A percentile compares a stretch with the other conserved stretches of the same genome.
Conservation (phyloP, 2,888 invertebrate species). For the Brachyptera putata region DNA sequence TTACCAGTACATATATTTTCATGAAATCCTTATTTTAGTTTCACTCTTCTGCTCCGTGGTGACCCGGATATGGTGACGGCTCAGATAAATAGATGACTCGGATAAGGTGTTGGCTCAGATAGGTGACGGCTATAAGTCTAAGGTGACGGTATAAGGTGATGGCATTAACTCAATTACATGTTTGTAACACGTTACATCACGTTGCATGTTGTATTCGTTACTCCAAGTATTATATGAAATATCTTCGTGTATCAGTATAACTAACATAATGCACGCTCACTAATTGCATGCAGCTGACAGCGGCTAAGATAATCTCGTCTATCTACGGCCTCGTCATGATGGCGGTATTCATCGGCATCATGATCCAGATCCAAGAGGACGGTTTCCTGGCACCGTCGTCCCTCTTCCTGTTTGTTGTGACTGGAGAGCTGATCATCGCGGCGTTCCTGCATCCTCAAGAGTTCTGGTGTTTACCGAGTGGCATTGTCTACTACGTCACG, state of each 20-base stretch:
- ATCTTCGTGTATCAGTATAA: too few relatives aligned
- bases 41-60: background rate
- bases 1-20: too few relatives aligned
- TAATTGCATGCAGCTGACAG: constrained; percentile 57
- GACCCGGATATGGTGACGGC: background rate
- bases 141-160: background rate
- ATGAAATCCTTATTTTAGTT: background rate
- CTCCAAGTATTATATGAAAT: too few relatives aligned
- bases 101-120: too few relatives aligned
- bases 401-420: constrained; percentile 74
- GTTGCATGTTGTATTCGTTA: constrained; percentile 7
- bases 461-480: constrained; percentile 66
- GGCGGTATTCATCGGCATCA: constrained; percentile 76
- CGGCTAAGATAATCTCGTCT: constrained; percentile 72
- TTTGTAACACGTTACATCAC: background rate
- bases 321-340: constrained; percentile 82
- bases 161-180: background rate
- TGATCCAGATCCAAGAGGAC: constrained; percentile 71
- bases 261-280: too few relatives aligned
- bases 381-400: constrained; percentile 79
- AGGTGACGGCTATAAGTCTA: background rate
- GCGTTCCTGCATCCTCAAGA: constrained; percentile 75
- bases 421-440: constrained; percentile 53
- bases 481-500: constrained; percentile 80
- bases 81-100: too few relatives aligned